Evolutionary conservation across 2,113 vertebrate species (phyloP), one percentile per base, ranked within the genome.

Genomic region (Poeciliopsis turrubarensis): DNA sequence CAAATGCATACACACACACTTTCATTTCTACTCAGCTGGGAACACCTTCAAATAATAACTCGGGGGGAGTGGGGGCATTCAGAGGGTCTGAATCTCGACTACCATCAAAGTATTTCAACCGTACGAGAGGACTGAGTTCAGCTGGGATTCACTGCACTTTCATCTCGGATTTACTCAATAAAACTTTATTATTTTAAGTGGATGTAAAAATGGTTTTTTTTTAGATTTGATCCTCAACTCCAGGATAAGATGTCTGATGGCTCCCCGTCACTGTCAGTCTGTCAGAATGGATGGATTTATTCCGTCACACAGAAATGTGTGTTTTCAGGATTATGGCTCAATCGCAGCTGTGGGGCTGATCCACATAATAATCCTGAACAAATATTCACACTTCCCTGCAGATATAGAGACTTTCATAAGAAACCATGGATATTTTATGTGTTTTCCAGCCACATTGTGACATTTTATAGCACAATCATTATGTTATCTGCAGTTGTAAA

Each of bases 11-110:
- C 70, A 69, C 75, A 69, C 75, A 73, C 81, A 76, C 65, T 63
- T 51, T 70, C 31, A n/a, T 79, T 78, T 73, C 75, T 68, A 60
- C 68, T 60, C 51, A 11, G 69, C 37, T 31, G 31, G 68, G 65
- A 89, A 83, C 72, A 83, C 68, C 76, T 77, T 79, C 71, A 37
- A 8, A 77, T 82, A 76, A 70, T 77, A 84, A 84, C 44, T 71
- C 44, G 17, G 12, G 47, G 68, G 60, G 70, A 7, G 32, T 3
- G 17, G 12, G 47, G 65, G 62, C 70, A 73, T 72, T 81, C 68
- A 47, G 62, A 5, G 70, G 65, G 69, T 78, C 76, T 68, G 74
- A 72, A 76, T 86, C 82, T 72, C 30, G 37, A 17, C 39, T 68
- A 8, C 73, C 71, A 86, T 81, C 78, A 75, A 86, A 87, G 78